A percentile compares a stretch with the other conserved stretches of the same genome.
Conservation (phyloP, 2,888 invertebrate species). For the Epinotia ramella region DNA sequence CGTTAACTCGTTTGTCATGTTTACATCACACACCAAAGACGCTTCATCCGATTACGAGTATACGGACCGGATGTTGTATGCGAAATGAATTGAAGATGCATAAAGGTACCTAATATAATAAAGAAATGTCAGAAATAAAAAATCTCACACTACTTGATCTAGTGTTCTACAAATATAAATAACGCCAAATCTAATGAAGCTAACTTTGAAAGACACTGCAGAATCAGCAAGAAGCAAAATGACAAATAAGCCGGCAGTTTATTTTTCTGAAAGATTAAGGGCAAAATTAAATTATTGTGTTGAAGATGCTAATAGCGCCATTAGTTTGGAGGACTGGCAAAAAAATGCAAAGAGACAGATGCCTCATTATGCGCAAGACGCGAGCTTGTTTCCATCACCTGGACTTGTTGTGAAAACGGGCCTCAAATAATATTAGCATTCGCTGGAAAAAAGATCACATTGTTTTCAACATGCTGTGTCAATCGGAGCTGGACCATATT, state of each 20-base stretch:
- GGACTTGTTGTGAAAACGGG: slow-evolving; percentile 15
- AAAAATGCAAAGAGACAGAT: slow-evolving; percentile 57
- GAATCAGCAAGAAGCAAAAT: slow-evolving; percentile 52
- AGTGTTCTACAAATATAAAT: background rate
- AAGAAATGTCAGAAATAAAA: too few species aligned
- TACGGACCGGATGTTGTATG: background rate
- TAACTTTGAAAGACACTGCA: slow-evolving; percentile 50
- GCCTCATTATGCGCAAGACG: slow-evolving; percentile 59
- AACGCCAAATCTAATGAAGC: background rate
- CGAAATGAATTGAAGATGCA: too few species aligned
- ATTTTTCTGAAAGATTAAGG: slow-evolving; percentile 58
- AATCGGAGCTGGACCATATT: too few species aligned
- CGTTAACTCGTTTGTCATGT: background rate
- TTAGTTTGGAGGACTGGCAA: slow-evolving; percentile 68
- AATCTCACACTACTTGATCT: too few species aligned
- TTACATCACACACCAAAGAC: background rate
- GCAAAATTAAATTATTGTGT: slow-evolving; percentile 73
- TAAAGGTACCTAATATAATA: too few species aligned
- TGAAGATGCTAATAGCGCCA: slow-evolving; percentile 75
- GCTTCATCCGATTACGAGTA: background rate
- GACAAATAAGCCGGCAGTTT: slow-evolving; percentile 60
- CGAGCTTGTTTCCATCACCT: slow-evolving; percentile 40
- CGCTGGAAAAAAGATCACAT: background rate
- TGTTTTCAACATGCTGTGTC: background rate
- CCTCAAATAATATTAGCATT: background rate